Conservation (phyloP, 2,797 vertebrate genomes). For the Dendrocincla tyrannina region DNA sequence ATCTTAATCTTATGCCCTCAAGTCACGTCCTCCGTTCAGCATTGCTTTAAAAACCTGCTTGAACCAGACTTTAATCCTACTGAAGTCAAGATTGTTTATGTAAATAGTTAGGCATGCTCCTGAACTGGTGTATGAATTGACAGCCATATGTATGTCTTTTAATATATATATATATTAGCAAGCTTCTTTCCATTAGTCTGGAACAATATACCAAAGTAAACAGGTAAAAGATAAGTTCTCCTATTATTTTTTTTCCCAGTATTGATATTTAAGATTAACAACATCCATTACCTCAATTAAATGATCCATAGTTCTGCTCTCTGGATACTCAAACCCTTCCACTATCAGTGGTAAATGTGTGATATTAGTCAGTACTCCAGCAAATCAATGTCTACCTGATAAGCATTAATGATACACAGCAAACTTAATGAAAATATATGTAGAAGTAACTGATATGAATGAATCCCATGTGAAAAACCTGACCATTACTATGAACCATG, state of each 20-base stretch:
- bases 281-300: neutral
- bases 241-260: neutral
- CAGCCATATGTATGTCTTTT: neutral
- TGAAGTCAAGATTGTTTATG: neutral
- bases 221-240: neutral
- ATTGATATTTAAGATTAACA: neutral
- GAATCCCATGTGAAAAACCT: slow-evolving; percentile 19
- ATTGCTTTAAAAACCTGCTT: neutral
- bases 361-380: neutral
- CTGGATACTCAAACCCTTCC: neutral
- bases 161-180: neutral
- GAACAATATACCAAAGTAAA: neutral
- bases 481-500: neutral
- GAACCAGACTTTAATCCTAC: neutral
- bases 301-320: neutral
- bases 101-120: neutral
- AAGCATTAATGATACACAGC: slow-evolving; percentile 16
- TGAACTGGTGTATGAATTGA: neutral
- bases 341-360: neutral
- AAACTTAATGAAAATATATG: slow-evolving; percentile 43
- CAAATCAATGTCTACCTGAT: neutral
- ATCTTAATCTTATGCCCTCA: neutral
- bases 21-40: neutral
- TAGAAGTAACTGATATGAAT: slow-evolving; percentile 38
- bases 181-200: neutral